Evolutionary conservation across 2,797 vertebrate genomes (phyloP).

Genomic region (Rhinella marina): DNA sequence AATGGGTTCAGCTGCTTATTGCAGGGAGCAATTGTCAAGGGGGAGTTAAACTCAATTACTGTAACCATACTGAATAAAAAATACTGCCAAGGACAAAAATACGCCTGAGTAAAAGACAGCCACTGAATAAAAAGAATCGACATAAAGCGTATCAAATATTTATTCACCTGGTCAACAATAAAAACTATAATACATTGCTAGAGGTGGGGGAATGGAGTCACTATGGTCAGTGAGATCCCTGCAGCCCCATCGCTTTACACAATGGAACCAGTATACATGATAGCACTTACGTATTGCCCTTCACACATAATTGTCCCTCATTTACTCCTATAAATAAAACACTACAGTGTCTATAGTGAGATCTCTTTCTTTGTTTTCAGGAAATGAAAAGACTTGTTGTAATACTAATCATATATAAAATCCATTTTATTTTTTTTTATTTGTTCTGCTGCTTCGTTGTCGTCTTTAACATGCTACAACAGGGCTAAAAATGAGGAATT

Average conservation of each 20-base stretch:
- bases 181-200: conserved; percentile 99
- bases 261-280: conserved; percentile 67
- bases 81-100: conserved; percentile 87
- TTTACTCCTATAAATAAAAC: conserved; percentile 85
- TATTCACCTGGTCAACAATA: conserved; percentile 99
- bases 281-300: conserved; percentile 1
- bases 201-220: conserved; percentile 97
- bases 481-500: conserved; percentile 94
- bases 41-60: conserved; percentile 99
- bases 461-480: conserved; percentile 96
- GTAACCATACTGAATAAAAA: conserved; percentile 92
- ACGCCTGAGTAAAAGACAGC: conserved; percentile 83
- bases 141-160: conserved; percentile 99
- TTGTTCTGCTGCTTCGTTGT: conserved; percentile 95
- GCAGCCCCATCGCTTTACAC: conserved; percentile 76
- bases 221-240: conserved; percentile 94
- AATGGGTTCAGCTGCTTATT: conserved; percentile 99
- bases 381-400: conserved; percentile 83
- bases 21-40: conserved; percentile 95
- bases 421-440: conserved; percentile 81
- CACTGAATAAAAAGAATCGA: conserved; percentile 91
- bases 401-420: conserved; percentile 87
- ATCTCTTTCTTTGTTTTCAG: conserved; percentile 66
- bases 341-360: conserved; percentile 79
- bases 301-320: conserved; percentile 63